Evolutionary conservation across 64 coral and sea anemone genomes (phyloP).

Genomic region (Actinia equina): DNA sequence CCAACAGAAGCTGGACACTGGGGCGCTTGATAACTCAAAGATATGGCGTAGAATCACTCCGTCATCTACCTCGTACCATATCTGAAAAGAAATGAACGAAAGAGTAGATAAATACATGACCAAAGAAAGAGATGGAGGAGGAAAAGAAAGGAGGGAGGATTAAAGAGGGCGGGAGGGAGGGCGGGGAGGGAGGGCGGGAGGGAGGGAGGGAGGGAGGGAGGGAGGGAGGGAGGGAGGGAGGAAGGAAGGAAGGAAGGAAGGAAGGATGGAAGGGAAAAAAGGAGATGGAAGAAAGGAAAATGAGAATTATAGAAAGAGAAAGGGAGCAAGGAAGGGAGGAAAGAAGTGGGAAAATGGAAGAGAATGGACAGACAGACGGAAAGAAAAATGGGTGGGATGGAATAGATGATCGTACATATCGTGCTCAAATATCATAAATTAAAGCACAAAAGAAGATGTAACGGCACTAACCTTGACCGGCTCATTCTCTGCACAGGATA

Average conservation of each 20-base stretch:
- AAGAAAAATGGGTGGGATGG: neutral
- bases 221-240: neutral
- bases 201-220: neutral
- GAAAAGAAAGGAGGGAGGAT: neutral
- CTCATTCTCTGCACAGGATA: conserved; percentile 76
- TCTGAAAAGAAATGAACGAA: neutral
- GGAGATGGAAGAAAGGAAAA: neutral
- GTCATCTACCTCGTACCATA: conserved; percentile 64
- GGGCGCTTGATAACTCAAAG: neutral
- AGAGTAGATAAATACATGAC: neutral
- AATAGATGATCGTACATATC: too few species aligned
- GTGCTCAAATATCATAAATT: too few species aligned
- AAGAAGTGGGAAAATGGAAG: too few species aligned
- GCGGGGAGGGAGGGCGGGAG: neutral
- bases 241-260: neutral
- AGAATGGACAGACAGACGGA: neutral
- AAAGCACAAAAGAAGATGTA: too few species aligned
- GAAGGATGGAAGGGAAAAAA: too few species aligned
- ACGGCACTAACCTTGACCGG: conserved; percentile 61
- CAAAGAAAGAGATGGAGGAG: neutral
- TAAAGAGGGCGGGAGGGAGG: neutral
- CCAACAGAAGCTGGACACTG: conserved; percentile 5
- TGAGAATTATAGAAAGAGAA: neutral
- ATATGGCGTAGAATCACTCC: conserved; percentile 35
- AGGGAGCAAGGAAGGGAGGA: neutral